A percentile compares a stretch with the other conserved stretches of the same genome.
Evolutionary conservation across 2,113 vertebrate genomes (phyloP).

Genomic region (Pomatorhinus ruficollis): DNA sequence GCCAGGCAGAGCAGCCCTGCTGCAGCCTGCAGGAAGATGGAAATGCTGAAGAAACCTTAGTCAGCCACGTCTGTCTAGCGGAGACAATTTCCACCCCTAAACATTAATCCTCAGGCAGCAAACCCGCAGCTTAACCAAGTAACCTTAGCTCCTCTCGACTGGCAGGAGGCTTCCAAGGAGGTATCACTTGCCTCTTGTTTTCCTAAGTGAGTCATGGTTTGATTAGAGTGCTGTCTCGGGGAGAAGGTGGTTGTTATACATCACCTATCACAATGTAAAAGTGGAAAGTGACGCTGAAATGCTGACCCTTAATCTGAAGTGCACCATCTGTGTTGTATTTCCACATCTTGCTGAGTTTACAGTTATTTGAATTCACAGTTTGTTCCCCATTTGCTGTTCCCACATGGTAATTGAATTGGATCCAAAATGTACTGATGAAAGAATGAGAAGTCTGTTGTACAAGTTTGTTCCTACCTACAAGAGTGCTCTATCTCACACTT

Average conservation of each 20-base stretch:
- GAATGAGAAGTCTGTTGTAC: constrained; percentile 30
- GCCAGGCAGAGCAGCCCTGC: neutral
- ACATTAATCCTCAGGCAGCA: neutral
- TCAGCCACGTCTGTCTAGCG: neutral
- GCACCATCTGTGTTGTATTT: constrained; percentile 65
- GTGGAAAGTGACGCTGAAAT: neutral
- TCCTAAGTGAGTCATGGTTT: constrained; percentile 36
- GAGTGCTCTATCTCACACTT: constrained; percentile 4
- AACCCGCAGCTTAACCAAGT: neutral
- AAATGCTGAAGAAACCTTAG: neutral
- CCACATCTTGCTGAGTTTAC: constrained; percentile 66
- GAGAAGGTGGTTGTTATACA: constrained; percentile 36
- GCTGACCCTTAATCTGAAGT: constrained; percentile 49
- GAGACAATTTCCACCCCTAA: neutral
- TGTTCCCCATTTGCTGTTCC: constrained; percentile 64
- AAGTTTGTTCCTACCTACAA: constrained; percentile 40
- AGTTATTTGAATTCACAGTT: constrained; percentile 67
- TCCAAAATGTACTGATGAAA: constrained; percentile 57
- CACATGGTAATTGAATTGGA: constrained; percentile 65
- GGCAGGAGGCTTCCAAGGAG: constrained; percentile 4
- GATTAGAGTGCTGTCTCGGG: neutral
- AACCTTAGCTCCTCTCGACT: neutral
- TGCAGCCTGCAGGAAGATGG: neutral
- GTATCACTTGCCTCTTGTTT: constrained; percentile 19
- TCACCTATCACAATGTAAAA: constrained; percentile 45